Evolutionary conservation across 1,140 invertebrate species (phyloP).

Genomic region (Drosophila nigrodunni): DNA sequence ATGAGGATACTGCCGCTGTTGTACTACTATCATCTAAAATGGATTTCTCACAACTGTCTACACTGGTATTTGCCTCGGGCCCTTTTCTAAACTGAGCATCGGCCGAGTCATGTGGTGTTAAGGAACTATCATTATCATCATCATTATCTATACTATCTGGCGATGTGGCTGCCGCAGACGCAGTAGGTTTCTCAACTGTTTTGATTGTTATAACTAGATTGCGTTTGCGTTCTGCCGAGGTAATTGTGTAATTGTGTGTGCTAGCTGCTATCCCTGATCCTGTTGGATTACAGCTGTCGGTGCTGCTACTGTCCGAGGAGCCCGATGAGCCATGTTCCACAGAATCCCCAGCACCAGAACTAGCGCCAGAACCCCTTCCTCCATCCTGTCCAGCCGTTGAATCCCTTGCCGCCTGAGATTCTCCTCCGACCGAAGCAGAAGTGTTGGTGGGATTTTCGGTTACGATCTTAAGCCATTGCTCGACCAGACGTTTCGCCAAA

Average conservation of each 20-base stretch:
- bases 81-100: conserved; percentile 40
- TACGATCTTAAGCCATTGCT: conserved; percentile 95
- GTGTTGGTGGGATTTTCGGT: conserved; percentile 83
- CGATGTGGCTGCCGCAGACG: conserved; percentile 29
- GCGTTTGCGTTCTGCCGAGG: conserved; percentile 68
- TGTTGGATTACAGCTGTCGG: no score
- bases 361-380: background rate
- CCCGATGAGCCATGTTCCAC: conserved; percentile 13
- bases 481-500: conserved; percentile 92
- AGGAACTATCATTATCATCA: conserved; percentile 44
- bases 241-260: conserved; percentile 64
- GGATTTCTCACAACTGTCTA: conserved; percentile 51
- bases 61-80: conserved; percentile 40
- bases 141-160: conserved; percentile 49
- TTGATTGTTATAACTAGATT: conserved; percentile 86
- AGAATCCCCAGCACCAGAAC: background rate
- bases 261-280: conserved; percentile 13
- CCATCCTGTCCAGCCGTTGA: conserved; percentile 19
- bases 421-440: conserved; percentile 16
- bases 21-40: conserved; percentile 77
- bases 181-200: conserved; percentile 73
- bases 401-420: conserved; percentile 20
- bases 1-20: conserved; percentile 13
- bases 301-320: conserved; percentile 57
- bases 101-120: conserved; percentile 31